Evolutionary conservation across 2,888 invertebrate species (phyloP).

Genomic region (Lathronympha strigana): DNA sequence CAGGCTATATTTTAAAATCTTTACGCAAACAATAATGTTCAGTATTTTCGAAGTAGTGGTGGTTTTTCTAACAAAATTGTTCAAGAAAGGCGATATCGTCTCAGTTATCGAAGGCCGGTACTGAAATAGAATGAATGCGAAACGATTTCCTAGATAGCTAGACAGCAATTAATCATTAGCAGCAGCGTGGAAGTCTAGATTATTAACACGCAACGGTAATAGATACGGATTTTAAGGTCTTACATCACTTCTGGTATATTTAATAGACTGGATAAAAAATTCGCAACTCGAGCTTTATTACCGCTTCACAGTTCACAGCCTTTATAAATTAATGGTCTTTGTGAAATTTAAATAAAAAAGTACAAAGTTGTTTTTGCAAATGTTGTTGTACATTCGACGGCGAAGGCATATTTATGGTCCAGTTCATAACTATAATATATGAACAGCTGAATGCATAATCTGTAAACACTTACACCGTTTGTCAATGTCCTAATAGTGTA

Average conservation of each 20-base stretch:
- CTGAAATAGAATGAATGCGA: conserved; percentile 20
- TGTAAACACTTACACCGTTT: too few species aligned
- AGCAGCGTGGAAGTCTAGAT: conserved; percentile 17
- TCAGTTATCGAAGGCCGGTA: background rate
- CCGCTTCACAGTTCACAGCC: too few species aligned
- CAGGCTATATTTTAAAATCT: background rate
- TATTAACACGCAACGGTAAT: conserved; percentile 10
- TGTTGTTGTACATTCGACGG: too few species aligned
- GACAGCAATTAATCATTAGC: conserved; percentile 21
- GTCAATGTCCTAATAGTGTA: too few species aligned
- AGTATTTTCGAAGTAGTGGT: background rate
- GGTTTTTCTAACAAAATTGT: background rate
- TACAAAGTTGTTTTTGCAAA: too few species aligned
- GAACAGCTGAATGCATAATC: too few species aligned
- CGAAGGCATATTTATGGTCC: too few species aligned
- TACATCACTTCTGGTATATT: background rate
- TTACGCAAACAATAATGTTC: background rate
- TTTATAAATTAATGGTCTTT: too few species aligned
- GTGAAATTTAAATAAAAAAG: too few species aligned
- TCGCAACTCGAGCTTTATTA: too few species aligned
- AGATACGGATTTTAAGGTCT: background rate
- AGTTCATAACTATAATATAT: too few species aligned
- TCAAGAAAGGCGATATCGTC: conserved; percentile 1
- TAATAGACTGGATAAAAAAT: background rate
- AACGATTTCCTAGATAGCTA: conserved; percentile 15